Conservation (phyloP, 2,888 invertebrate species). For the Pinctada fucata region DNA sequence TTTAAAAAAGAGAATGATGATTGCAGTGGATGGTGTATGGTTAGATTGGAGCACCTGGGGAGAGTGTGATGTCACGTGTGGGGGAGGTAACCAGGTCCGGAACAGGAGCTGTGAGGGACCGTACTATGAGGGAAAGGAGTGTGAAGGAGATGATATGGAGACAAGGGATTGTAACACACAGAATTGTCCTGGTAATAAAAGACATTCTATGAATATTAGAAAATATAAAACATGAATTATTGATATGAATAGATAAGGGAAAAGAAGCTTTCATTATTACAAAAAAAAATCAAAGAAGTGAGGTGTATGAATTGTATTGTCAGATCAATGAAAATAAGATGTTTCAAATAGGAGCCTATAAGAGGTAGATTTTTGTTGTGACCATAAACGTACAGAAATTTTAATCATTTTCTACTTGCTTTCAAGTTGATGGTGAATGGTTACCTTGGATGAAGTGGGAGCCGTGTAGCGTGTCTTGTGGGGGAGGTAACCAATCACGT, state of each 20-base stretch:
- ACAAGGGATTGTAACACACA: constrained; percentile 61
- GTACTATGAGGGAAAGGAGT: constrained; percentile 63
- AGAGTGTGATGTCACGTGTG: constrained; percentile 69
- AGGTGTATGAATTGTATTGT: too few relatives aligned
- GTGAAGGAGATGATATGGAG: constrained; percentile 59
- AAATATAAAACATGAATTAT: too few relatives aligned
- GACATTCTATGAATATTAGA: not conserved
- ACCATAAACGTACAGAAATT: too few relatives aligned
- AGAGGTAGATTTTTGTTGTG: too few relatives aligned
- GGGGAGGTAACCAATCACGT: constrained; percentile 60
- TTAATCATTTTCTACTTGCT: not conserved
- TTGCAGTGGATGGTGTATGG: constrained; percentile 71
- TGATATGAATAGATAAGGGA: too few relatives aligned
- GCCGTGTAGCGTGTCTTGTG: constrained; percentile 66
- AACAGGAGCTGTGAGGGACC: constrained; percentile 62
- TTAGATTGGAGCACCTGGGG: constrained; percentile 65
- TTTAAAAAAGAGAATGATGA: too few relatives aligned
- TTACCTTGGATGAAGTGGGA: constrained; percentile 63
- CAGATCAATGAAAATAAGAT: too few relatives aligned
- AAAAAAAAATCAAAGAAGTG: too few relatives aligned
- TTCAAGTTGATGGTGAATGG: constrained; percentile 70
- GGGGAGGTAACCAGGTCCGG: constrained; percentile 63
- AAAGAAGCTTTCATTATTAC: too few relatives aligned
- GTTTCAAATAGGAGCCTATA: too few relatives aligned
- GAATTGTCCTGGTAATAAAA: constrained; percentile 67